Conservation (phyloP, 2,113 vertebrate genomes). For the Laticauda laticaudata region DNA sequence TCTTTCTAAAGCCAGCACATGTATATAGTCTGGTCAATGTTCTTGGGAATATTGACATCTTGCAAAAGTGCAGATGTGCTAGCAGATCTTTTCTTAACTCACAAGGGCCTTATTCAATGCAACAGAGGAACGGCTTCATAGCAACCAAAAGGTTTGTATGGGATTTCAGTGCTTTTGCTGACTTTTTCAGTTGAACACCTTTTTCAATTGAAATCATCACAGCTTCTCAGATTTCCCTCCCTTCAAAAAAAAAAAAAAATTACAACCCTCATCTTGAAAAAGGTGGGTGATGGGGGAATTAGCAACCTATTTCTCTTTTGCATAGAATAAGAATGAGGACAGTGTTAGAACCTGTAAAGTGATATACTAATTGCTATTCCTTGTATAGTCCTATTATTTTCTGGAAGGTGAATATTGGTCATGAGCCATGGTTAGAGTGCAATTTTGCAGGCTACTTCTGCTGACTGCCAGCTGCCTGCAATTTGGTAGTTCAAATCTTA, state of each 20-base stretch:
- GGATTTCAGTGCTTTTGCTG: not conserved
- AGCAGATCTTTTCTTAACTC: not conserved
- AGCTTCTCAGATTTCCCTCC: not conserved
- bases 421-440: too few species aligned
- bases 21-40: not conserved
- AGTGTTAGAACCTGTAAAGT: not conserved
- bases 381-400: not conserved
- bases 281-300: not conserved
- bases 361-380: not conserved
- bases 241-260: not conserved
- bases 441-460: too few species aligned
- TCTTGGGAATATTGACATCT: not conserved
- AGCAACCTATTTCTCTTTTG: not conserved
- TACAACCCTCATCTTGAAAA: not conserved
- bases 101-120: not conserved
- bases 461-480: too few species aligned
- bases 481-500: too few species aligned
- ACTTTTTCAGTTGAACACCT: not conserved
- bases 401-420: not conserved
- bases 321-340: not conserved
- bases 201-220: not conserved
- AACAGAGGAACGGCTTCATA: not conserved
- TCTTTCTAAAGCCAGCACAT: not conserved
- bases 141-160: not conserved
- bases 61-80: not conserved